Conservation (phyloP, 2,113 vertebrate genomes). For the Numida meleagris region DNA sequence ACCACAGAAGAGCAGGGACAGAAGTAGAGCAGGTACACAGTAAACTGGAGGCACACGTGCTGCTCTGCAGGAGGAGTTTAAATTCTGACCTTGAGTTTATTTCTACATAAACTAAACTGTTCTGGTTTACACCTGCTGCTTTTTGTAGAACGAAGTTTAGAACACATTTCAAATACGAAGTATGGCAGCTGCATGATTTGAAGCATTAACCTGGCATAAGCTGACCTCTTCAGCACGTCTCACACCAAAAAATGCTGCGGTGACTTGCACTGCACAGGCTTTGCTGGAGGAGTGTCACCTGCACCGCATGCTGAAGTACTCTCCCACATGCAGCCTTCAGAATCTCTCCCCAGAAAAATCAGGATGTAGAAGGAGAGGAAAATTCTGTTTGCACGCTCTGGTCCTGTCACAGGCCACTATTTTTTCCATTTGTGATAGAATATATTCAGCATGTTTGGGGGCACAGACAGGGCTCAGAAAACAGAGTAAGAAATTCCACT, state of each 20-base stretch:
- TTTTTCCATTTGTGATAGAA: background rate
- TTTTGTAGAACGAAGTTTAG: background rate
- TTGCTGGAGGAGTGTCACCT: background rate
- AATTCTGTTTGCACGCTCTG: background rate
- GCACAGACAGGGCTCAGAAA: background rate
- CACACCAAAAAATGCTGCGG: background rate
- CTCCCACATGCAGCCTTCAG: background rate
- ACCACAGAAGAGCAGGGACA: background rate
- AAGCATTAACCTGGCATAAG: background rate
- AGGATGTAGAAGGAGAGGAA: background rate
- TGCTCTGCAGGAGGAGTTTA: background rate
- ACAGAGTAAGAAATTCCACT: accelerated
- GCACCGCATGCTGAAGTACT: background rate
- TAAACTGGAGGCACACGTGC: background rate
- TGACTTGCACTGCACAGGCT: background rate
- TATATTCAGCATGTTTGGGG: background rate
- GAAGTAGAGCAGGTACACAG: background rate
- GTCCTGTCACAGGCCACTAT: background rate
- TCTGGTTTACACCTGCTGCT: background rate
- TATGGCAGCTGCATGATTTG: background rate
- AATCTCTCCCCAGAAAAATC: background rate
- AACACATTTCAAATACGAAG: background rate
- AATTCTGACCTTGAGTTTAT: background rate
- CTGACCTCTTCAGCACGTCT: background rate
- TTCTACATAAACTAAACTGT: background rate